Conservation (phyloP, 2,888 invertebrate species). For the Yponomeuta malinellus region DNA sequence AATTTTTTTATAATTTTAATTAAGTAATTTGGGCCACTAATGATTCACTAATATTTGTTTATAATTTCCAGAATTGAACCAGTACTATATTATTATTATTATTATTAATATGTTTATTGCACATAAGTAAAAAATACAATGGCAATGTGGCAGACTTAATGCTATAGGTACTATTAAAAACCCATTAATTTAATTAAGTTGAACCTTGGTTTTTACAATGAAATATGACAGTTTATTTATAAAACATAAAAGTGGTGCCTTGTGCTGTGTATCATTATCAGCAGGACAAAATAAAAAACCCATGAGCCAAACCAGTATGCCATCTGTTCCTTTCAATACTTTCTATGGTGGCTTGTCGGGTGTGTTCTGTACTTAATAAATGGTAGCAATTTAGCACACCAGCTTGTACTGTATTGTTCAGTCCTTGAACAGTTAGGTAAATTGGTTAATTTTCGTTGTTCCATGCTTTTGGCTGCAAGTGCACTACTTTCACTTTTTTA, state of each 20-base stretch:
- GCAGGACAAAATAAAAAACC: neutral
- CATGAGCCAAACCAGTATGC: neutral
- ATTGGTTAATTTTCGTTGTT: slow-evolving; percentile 31
- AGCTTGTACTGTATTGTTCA: slow-evolving; percentile 11
- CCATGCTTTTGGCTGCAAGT: slow-evolving; percentile 50
- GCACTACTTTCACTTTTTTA: slow-evolving; percentile 71
- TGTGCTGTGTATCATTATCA: neutral
- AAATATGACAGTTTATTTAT: neutral
- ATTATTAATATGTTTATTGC: too few relatives aligned
- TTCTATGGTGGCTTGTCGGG: neutral
- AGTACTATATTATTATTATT: neutral
- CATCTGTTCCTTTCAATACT: slow-evolving; percentile 3
- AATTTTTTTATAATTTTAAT: neutral
- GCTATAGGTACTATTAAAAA: neutral
- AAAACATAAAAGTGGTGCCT: neutral
- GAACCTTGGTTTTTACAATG: neutral
- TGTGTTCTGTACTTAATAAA: neutral
- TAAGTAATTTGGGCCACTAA: neutral
- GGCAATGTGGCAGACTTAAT: too few relatives aligned
- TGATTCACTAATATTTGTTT: neutral
- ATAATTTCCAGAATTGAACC: neutral
- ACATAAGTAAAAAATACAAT: too few relatives aligned
- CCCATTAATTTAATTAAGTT: neutral
- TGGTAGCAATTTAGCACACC: slow-evolving; percentile 15
- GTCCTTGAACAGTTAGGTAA: slow-evolving; percentile 36